These are phyloP conservation scores for Conus ventricosus DNA, from an alignment of 1,140 invertebrate species.

Conservation along the genomic window DNA sequence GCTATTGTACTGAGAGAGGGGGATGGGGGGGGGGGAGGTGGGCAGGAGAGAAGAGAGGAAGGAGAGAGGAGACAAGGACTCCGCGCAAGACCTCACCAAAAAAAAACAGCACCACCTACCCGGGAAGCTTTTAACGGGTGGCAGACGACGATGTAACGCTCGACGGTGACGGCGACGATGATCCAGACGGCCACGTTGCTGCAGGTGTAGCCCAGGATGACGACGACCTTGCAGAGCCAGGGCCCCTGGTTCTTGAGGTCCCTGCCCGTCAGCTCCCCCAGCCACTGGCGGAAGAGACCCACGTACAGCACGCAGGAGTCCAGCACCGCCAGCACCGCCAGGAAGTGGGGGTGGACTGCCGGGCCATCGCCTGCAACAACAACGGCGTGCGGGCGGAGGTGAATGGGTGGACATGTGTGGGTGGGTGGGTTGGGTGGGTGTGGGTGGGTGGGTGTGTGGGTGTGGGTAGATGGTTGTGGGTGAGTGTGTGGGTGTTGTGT, in stretches of 20 bases:
- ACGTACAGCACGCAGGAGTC: conserved; percentile 68
- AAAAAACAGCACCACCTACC: not conserved
- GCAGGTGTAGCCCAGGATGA: conserved; percentile 65
- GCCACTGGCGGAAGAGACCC: conserved; percentile 68
- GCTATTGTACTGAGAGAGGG: too few relatives aligned
- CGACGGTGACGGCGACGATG: conserved; percentile 72
- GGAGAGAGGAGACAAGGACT: too few relatives aligned
- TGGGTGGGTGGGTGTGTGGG: too few relatives aligned
- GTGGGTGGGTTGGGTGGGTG: too few relatives aligned
- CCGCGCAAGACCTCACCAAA: too few relatives aligned
- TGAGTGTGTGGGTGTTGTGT: too few relatives aligned
- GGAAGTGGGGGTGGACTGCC: conserved; percentile 66
- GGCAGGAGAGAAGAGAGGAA: too few relatives aligned
- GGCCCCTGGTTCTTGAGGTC: conserved; percentile 54
- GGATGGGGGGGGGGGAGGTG: too few relatives aligned
- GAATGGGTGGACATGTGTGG: too few relatives aligned
- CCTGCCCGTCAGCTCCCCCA: conserved; percentile 57
- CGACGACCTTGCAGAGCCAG: conserved; percentile 65
- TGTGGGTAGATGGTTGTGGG: too few relatives aligned
- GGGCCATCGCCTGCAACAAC: conserved; percentile 41
- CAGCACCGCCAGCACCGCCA: conserved; percentile 64
- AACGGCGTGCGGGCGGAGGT: too few relatives aligned
- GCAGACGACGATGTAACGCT: conserved; percentile 69
- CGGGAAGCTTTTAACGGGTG: conserved; percentile 63
- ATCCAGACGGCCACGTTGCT: conserved; percentile 73